phyloP scores from a whole-genome alignment of 2,797 vertebrate genomes.

The Monodelphis domestica region DNA sequence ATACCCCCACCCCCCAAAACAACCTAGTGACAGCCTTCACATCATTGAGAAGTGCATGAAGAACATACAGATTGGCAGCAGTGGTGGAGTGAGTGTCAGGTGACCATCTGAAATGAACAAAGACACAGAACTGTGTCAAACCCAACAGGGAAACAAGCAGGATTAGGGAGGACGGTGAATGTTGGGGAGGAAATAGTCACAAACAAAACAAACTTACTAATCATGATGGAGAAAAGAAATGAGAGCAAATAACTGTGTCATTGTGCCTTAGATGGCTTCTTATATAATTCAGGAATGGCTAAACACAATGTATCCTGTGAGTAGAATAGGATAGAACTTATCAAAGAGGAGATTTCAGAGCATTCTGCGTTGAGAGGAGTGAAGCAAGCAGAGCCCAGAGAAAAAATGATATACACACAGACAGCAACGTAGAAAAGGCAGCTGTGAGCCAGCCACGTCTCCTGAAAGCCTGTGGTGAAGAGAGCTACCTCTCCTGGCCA shows the following conservation, averaged over 20 bases:
- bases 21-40: background rate
- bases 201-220: background rate
- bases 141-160: background rate
- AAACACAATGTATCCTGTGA: background rate
- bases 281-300: background rate
- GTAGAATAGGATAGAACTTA: background rate
- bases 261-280: background rate
- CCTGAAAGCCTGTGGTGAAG: background rate
- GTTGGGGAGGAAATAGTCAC: background rate
- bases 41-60: background rate
- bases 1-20: too few species aligned
- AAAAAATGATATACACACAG: background rate
- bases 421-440: background rate
- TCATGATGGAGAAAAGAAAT: background rate
- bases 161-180: background rate
- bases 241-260: background rate
- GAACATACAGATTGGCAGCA: background rate
- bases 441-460: background rate
- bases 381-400: background rate
- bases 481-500: background rate
- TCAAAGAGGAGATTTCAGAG: background rate
- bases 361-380: background rate
- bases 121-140: background rate
- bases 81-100: background rate
- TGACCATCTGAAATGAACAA: background rate